Base-by-base conservation (phyloP, 2,888 invertebrate species). In the Diarsia rubi region DNA sequence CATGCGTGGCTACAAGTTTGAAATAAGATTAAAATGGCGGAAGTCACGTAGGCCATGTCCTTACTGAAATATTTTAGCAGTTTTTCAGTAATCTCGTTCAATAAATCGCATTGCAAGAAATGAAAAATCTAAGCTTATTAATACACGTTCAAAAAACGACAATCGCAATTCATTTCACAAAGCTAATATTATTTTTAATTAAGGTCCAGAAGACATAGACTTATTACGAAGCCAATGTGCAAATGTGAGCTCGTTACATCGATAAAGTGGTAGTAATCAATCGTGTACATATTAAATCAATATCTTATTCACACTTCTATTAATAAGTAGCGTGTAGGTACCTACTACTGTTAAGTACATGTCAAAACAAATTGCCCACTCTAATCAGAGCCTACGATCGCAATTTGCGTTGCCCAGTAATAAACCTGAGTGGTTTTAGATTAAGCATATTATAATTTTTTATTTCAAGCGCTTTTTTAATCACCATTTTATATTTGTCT, bases 331-430 rank as follows among this genome's bases (percentile, higher is more conserved):
- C 14, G 47, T 42, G 67, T 63, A 49, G 27, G 57, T 57, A 69
- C 73, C 45, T 64, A 42, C 31, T 31, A 37, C 73, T 82, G 79
- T 74, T 90, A 88, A 88, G 87, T 88, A 89, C 78, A 83, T 89
- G 91, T 90, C 90, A 88, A 88, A 90, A 91, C 81, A 88, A 90
- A 90, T 90, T 87, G 87, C 84, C 69, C 54, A n/a, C 44, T 73
- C 78, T 84, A 84, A 87, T 88, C 86, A 84, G 74, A 60, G 67
- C 70, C 66, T 69, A 71, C 78, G 82, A 90, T 91, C 88, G 77
- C 75, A 76, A 85, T 82, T 84, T 83, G 84, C 79, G 76, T 44
- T 68, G 72, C 47, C 62, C 64, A 21, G 73, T 83, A 84, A 81
- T 67, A 82, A 79, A 79, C 72, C 16, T 77, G 73, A 86, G 88